Evolutionary conservation across 1,140 invertebrate genomes (phyloP).

Genomic region (Anastatus disparis): DNA sequence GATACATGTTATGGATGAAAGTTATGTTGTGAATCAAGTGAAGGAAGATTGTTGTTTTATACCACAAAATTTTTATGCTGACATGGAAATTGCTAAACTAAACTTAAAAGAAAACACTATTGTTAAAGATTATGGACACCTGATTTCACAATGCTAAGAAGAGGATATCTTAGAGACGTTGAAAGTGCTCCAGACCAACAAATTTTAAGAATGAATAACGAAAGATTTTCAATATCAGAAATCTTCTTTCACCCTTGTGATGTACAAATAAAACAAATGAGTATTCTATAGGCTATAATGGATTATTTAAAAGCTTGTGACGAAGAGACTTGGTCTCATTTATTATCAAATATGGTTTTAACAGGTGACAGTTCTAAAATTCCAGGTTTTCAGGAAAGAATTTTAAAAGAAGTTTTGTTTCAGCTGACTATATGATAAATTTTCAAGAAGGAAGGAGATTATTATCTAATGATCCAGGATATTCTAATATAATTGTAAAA

Average conservation of each 20-base stretch:
- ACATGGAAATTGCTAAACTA: slow-evolving; percentile 82
- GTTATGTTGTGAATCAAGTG: slow-evolving; percentile 97
- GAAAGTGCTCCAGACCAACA: slow-evolving; percentile 78
- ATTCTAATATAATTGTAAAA: slow-evolving; percentile 79
- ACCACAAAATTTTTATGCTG: slow-evolving; percentile 84
- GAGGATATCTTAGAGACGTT: slow-evolving; percentile 80
- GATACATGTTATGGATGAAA: slow-evolving; percentile 98
- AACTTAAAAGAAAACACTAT: slow-evolving; percentile 76
- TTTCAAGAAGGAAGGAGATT: slow-evolving; percentile 86
- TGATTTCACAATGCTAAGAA: slow-evolving; percentile 87
- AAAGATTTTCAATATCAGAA: slow-evolving; percentile 93
- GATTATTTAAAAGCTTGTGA: slow-evolving; percentile 79
- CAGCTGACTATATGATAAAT: slow-evolving; percentile 80
- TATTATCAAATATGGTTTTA: slow-evolving; percentile 90
- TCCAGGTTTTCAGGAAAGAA: slow-evolving; percentile 84
- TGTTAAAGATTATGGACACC: slow-evolving; percentile 90
- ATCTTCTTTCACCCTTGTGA: slow-evolving; percentile 95
- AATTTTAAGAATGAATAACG: slow-evolving; percentile 89
- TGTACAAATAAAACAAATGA: slow-evolving; percentile 94
- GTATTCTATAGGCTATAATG: slow-evolving; percentile 90
- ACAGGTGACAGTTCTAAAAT: slow-evolving; percentile 90
- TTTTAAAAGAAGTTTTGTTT: slow-evolving; percentile 83
- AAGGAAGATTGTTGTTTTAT: slow-evolving; percentile 99
- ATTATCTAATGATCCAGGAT: slow-evolving; percentile 80
- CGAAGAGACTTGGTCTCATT: slow-evolving; percentile 81